Conservation (phyloP, 2,888 invertebrate species). For the Abrostola triplasia region DNA sequence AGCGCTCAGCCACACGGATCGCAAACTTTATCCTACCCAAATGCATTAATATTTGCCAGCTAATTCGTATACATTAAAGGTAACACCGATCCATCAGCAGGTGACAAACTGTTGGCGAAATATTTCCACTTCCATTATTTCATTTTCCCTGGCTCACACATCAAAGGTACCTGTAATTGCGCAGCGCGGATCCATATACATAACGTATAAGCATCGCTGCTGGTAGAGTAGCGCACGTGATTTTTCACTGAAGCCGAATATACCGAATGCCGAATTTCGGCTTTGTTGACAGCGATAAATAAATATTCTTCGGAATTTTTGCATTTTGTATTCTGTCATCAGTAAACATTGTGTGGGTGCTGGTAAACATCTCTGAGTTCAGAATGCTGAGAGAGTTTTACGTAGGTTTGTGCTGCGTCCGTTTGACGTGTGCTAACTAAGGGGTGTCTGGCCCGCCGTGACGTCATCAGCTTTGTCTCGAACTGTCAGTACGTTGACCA, state of each 20-base stretch:
- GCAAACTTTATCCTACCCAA: constrained; percentile 29
- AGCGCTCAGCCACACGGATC: constrained; percentile 1
- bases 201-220: constrained; percentile 26
- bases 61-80: constrained; percentile 48
- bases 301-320: constrained; percentile 18
- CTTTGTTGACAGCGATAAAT: constrained; percentile 23
- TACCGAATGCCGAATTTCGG: constrained; percentile 19
- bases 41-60: constrained; percentile 42
- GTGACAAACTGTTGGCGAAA: constrained; percentile 62
- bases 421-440: constrained; percentile 34
- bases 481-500: constrained; percentile 23
- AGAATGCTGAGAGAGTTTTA: constrained; percentile 8
- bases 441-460: constrained; percentile 26
- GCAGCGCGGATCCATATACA: constrained; percentile 45
- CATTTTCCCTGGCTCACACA: constrained; percentile 62
- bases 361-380: not conserved
- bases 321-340: constrained; percentile 18
- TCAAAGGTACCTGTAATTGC: constrained; percentile 64
- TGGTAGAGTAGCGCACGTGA: constrained; percentile 41
- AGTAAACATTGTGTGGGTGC: constrained; percentile 18
- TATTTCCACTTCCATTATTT: constrained; percentile 64
- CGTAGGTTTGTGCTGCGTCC: constrained; percentile 13
- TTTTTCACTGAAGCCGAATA: constrained; percentile 37
- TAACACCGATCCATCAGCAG: constrained; percentile 57
- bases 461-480: constrained; percentile 26